A percentile compares a stretch with the other conserved stretches of the same genome.
These are phyloP conservation scores for Trogon melanurus DNA, from an alignment of 2,113 vertebrate genomes.

Conservation along the genomic window DNA sequence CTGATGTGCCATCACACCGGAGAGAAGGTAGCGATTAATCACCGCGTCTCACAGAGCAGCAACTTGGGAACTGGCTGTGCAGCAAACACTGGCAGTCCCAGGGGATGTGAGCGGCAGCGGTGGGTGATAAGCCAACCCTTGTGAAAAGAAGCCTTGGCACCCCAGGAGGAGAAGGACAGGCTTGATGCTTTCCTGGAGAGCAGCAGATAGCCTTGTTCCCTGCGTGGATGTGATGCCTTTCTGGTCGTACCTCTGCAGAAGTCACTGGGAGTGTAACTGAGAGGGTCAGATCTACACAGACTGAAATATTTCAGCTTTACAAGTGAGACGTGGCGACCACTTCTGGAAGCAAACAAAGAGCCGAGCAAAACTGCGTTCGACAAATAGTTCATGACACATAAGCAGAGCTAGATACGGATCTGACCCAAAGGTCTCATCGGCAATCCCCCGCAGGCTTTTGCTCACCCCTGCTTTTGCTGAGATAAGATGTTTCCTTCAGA, in stretches of 20 bases:
- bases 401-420: slow-evolving; percentile 23
- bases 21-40: slow-evolving; percentile 41
- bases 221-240: not conserved
- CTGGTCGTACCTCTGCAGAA: not conserved
- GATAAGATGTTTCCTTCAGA: slow-evolving; percentile 37
- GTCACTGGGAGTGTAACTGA: not conserved
- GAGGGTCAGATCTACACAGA: not conserved
- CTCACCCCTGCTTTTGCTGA: slow-evolving; percentile 32
- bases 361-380: not conserved
- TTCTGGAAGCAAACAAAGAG: not conserved
- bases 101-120: not conserved
- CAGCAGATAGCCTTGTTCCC: not conserved
- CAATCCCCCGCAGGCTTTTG: slow-evolving; percentile 41
- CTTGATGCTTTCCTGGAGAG: not conserved
- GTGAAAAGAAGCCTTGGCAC: not conserved
- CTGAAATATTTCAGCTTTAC: not conserved
- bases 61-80: slow-evolving; percentile 22
- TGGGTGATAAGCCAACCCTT: not conserved
- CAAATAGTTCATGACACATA: not conserved
- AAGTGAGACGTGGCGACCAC: not conserved
- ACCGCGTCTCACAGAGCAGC: not conserved
- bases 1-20: slow-evolving; percentile 24
- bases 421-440: slow-evolving; percentile 16
- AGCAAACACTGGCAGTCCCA: not conserved
- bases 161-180: not conserved